Evolutionary conservation across 2,888 invertebrate species (phyloP).

Genomic region (Platycnemis pennipes): DNA sequence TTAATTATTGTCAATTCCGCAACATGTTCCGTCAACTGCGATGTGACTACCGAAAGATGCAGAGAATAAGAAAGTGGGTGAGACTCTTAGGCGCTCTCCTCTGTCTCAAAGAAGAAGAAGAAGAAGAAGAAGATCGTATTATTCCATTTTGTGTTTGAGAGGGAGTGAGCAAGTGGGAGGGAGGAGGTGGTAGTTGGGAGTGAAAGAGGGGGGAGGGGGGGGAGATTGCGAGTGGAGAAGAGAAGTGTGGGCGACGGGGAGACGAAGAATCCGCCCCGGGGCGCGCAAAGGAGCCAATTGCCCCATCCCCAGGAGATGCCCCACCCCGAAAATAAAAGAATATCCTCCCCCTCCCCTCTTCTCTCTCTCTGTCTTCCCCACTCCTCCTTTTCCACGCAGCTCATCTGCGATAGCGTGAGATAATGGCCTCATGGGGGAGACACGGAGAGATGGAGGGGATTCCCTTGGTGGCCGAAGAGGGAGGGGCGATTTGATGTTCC

Average conservation of each 20-base stretch:
- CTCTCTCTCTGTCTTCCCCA: not conserved
- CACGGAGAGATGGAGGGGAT: not conserved
- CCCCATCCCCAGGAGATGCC: not conserved
- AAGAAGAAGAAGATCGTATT: not conserved
- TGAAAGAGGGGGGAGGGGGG: not conserved
- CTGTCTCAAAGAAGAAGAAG: not conserved
- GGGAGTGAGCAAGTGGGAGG: not conserved
- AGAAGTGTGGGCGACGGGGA: not conserved
- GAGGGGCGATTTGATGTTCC: too few species aligned
- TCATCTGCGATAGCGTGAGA: conserved; percentile 64
- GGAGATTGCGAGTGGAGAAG: not conserved
- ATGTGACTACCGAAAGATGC: not conserved
- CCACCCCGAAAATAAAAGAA: conserved; percentile 31
- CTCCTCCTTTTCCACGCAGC: too few species aligned
- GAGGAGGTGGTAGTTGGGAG: not conserved
- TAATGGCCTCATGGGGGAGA: conserved; percentile 21
- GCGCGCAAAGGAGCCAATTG: conserved; percentile 56
- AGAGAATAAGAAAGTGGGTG: not conserved
- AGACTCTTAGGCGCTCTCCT: not conserved
- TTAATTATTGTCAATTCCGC: too few species aligned
- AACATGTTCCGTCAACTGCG: too few species aligned
- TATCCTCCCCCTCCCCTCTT: not conserved
- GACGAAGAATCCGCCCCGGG: conserved; percentile 39
- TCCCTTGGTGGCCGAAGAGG: not conserved
- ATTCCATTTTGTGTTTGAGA: not conserved